A percentile compares a stretch with the other conserved stretches of the same genome.
These are phyloP conservation scores for Plectus sambesii DNA, from an alignment of 1,140 invertebrate genomes.

Conservation along the genomic window DNA sequence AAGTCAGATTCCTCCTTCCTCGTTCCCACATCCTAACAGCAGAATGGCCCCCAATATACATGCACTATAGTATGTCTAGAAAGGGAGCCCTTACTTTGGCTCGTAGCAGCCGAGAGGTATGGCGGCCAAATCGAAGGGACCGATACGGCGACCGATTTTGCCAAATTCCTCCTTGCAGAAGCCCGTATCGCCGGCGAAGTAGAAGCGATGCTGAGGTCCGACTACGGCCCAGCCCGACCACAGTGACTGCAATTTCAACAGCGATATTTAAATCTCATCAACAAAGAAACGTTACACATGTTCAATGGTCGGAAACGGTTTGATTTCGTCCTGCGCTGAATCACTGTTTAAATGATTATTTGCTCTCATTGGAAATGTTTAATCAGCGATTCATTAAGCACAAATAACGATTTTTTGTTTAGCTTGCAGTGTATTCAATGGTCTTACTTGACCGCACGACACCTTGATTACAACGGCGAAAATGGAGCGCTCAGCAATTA, in stretches of 20 bases:
- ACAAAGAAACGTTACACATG: slow-evolving; percentile 4
- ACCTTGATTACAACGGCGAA: no score
- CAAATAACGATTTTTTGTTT: background rate
- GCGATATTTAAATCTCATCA: background rate
- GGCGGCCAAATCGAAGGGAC: slow-evolving; percentile 48
- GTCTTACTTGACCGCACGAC: no score
- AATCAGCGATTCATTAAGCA: background rate
- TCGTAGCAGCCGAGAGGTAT: slow-evolving; percentile 50
- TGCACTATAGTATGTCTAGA: no score
- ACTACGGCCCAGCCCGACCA: slow-evolving; percentile 7
- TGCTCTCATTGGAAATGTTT: background rate
- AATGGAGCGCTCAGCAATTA: no score
- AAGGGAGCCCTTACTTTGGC: no score
- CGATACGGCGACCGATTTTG: slow-evolving; percentile 46
- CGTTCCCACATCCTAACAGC: no score
- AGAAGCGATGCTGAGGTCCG: slow-evolving; percentile 30
- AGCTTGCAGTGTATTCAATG: no score
- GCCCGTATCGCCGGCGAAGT: slow-evolving; percentile 49
- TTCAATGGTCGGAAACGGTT: background rate
- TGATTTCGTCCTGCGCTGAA: background rate
- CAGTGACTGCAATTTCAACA: slow-evolving; percentile 1
- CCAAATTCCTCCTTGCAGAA: slow-evolving; percentile 46
- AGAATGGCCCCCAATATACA: no score
- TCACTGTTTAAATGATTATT: background rate
- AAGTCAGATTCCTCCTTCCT: no score